Evolutionary conservation across 2,797 vertebrate species (phyloP).

Genomic region (Cuculus canorus): DNA sequence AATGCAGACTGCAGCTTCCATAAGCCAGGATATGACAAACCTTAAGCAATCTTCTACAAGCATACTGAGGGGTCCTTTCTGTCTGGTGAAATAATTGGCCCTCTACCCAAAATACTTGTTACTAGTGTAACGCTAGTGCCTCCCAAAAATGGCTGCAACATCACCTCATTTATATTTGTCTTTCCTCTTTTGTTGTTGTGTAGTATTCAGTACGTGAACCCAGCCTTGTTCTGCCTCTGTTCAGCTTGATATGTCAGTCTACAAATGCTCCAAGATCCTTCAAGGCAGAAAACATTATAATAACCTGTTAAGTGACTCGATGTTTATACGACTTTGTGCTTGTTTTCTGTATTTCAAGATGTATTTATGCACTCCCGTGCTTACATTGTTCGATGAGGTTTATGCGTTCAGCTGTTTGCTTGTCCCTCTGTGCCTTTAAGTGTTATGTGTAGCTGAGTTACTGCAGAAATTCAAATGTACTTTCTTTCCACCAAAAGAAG

Average conservation of each 20-base stretch:
- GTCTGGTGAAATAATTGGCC: not conserved
- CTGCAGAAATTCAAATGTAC: not conserved
- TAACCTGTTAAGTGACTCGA: slow-evolving; percentile 8
- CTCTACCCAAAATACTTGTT: not conserved
- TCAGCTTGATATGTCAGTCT: not conserved
- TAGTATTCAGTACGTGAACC: not conserved
- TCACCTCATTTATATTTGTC: not conserved
- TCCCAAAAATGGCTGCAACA: not conserved
- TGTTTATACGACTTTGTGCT: slow-evolving; percentile 27
- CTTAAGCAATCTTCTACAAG: not conserved
- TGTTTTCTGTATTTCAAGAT: slow-evolving; percentile 33
- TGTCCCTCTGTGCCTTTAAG: not conserved
- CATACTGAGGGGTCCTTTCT: not conserved
- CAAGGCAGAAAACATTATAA: slow-evolving; percentile 46
- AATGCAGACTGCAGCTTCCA: not conserved
- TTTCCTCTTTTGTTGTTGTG: not conserved
- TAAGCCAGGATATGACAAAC: not conserved
- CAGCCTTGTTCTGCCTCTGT: not conserved
- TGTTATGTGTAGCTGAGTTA: not conserved
- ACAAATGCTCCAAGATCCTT: not conserved
- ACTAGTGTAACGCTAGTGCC: not conserved
- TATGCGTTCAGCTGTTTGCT: not conserved
- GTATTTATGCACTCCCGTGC: slow-evolving; percentile 6
- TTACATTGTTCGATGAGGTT: slow-evolving; percentile 15
- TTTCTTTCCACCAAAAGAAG: slow-evolving; percentile 10